Base-by-base conservation (phyloP, 2,113 vertebrate species). In the Sitta europaea region DNA sequence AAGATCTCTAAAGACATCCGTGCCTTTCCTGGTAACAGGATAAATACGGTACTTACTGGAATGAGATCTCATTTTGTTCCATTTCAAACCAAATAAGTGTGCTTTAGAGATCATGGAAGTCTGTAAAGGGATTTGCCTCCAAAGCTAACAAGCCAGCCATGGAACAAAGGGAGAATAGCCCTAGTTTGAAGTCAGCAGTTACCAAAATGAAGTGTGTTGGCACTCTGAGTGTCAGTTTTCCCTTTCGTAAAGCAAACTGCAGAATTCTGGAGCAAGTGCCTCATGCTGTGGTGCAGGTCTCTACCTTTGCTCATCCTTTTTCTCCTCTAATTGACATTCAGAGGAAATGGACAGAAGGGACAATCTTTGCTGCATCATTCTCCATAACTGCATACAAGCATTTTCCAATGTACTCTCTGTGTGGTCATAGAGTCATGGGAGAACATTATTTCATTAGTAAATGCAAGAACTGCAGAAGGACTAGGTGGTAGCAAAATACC, bases 111-210 rank as follows among this genome's bases (percentile, higher is more conserved):
- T 93, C 71, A 36, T 31, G 40, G 55, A 88, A 63, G 35, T 80
- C 90, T 82, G 31, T 86, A 59, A 83, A 88, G 18, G 62, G 92
- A 92, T 92, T 96, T 92, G 45, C 63, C 47, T 74, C 78, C 88
- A 79, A 83, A 80, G 33, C n/a, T 88, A 83, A 83, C 72, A 88
- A 92, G 73, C 40, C 21, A 88, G 27, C 48, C 48, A 38, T n/a
- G 59, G 75, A 88, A 88, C 67, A 90, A 70, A 93, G 59, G 17
- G 58, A 90, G 38, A 80, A 43, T 6, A 83, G 54, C 55, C 38
- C 36, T 79, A 51, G 75, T 80, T 35, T 80, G 92, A 90, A 86
- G 90, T 73, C 75, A 66, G 86, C 24, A 33, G n/a, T 75, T 90
- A 61, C 47, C 47, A 75, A 86, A 92, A 68, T 10, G 24, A 29